phyloP scores from a whole-genome alignment of 2,797 vertebrate genomes.

The Ibycter americanus region DNA sequence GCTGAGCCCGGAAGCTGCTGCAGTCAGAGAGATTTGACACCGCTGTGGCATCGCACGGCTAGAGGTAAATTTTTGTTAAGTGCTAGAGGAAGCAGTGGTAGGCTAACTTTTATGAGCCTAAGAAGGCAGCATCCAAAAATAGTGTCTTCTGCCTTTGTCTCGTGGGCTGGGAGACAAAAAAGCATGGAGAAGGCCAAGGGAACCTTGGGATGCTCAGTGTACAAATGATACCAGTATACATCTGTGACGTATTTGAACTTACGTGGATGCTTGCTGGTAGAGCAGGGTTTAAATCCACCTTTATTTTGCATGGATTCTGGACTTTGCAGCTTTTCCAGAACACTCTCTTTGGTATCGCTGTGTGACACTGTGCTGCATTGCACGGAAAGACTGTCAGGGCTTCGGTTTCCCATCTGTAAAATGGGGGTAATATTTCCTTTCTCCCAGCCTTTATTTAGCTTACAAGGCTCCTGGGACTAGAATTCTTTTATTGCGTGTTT shows the following conservation, averaged over 20 bases:
- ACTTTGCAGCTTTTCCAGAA: neutral
- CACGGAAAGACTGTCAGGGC: neutral
- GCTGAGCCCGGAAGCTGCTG: conserved; percentile 33
- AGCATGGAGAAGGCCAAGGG: neutral
- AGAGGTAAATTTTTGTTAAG: neutral
- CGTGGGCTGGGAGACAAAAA: neutral
- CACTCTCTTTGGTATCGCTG: neutral
- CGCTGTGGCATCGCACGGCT: neutral
- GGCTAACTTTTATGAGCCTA: neutral
- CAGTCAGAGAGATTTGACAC: conserved; percentile 47
- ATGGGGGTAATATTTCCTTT: conserved; percentile 1
- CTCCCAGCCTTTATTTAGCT: neutral
- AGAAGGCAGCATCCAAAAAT: neutral
- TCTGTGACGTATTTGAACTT: neutral
- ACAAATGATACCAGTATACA: neutral
- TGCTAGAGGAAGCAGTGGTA: neutral
- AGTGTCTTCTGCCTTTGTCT: neutral
- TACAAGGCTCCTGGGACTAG: neutral
- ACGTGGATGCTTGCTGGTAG: neutral
- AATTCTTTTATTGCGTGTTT: neutral
- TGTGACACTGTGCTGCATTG: neutral
- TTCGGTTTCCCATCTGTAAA: neutral
- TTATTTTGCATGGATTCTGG: neutral
- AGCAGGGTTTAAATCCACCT: neutral
- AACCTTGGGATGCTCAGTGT: neutral